A percentile compares a stretch with the other conserved stretches of the same genome.
Evolutionary conservation across 2,797 vertebrate species (phyloP).

Genomic region (Rhabdophis nuchalis): DNA sequence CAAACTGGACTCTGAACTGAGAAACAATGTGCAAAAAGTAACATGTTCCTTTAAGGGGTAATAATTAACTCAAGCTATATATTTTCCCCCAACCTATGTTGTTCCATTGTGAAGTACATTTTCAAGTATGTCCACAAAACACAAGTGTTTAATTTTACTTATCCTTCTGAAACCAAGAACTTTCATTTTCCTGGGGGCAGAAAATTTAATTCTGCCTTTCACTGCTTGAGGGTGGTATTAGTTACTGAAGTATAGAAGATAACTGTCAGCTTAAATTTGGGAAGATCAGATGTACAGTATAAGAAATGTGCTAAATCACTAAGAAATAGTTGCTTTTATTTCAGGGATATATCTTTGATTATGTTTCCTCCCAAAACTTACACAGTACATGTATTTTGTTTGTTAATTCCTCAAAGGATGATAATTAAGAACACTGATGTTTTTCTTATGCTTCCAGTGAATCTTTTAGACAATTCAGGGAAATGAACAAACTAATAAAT

Average conservation of each 20-base stretch:
- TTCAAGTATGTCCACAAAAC: not conserved
- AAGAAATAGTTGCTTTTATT: not conserved
- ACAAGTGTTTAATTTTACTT: not conserved
- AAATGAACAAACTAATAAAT: not conserved
- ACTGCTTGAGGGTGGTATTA: not conserved
- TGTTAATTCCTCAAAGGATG: not conserved
- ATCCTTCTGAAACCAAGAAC: not conserved
- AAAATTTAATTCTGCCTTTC: not conserved
- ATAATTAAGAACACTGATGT: not conserved
- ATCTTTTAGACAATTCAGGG: not conserved
- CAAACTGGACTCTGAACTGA: not conserved
- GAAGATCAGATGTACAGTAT: not conserved
- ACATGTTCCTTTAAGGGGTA: not conserved
- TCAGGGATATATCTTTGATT: not conserved
- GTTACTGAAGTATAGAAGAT: not conserved
- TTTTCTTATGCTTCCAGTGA: not conserved
- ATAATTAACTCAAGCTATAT: not conserved
- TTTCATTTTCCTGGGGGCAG: not conserved
- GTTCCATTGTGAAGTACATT: not conserved
- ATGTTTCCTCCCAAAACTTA: not conserved
- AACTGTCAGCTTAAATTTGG: not conserved
- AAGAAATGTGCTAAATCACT: not conserved
- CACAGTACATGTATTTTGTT: slow-evolving; percentile 17
- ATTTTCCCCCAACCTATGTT: not conserved
- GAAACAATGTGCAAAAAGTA: not conserved